Evolutionary conservation across 1,140 invertebrate species (phyloP), one percentile per base, ranked within the genome.

Genomic region (Lineus longissimus): DNA sequence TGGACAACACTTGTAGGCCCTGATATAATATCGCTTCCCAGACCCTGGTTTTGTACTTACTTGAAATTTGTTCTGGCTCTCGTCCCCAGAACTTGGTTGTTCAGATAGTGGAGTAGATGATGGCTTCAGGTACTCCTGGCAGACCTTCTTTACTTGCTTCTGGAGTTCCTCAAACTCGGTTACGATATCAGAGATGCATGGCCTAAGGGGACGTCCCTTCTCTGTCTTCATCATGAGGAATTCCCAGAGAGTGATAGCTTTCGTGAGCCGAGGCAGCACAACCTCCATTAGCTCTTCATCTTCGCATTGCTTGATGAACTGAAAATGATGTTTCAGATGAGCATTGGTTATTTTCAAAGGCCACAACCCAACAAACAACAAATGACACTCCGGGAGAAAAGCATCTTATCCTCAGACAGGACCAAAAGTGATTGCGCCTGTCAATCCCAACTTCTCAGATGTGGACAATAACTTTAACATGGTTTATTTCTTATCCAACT

Each of bases 211-310:
- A 13, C 69, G 64, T 23, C 69, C 77, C 61, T 73, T 73, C 63
- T 80, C 78, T 33, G 76, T 74, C 67, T 83, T 83, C 72, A 81
- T 78, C 23, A 83, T 61, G 40, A 84, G 69, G 61, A 83, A 83
- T 62, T 84, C 82, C 82, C 82, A 84, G 0, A 80, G 67, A 0
- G 77, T 79, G 51, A 83, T 70, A 31, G 74, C 72, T 58, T 77
- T 75, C 4, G 77, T 74, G 6, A 84, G 74, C 6, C 78, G 72
- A 23, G 83, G 82, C 15, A 84, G 61, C n/a, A 82, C 77, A 19
- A 79, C 73, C 57, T 84, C 83, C 74, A 83, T 78, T 61, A 84
- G 65, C 56, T 84, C 83, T 61, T 83, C 79, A 71, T 83, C 80
- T 41, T 69, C 66, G 66, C 74, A 73, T 13, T 70, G 73, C 62